Evolutionary conservation across 2,113 vertebrate species (phyloP).

Genomic region (Triplophysa dalaica): DNA sequence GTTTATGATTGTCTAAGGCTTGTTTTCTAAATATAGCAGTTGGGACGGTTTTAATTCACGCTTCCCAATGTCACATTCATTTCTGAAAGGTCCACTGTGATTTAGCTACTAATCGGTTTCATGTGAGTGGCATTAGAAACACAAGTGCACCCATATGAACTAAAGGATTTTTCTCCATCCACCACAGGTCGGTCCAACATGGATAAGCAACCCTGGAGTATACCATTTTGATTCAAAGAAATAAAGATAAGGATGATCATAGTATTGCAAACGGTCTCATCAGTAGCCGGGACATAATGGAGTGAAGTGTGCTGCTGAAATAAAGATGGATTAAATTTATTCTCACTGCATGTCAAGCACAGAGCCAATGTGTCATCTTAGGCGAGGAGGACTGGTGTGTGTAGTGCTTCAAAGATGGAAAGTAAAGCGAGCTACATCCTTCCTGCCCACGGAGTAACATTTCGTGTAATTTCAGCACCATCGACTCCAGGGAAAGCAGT

Average conservation of each 20-base stretch:
- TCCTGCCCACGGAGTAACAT: background rate
- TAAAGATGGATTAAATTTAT: background rate
- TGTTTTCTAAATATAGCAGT: background rate
- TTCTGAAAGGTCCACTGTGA: slow-evolving; percentile 30
- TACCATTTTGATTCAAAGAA: slow-evolving; percentile 4
- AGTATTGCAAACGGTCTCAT: background rate
- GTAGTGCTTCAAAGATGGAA: background rate
- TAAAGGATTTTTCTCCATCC: background rate
- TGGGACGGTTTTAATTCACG: slow-evolving; percentile 3
- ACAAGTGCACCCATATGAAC: slow-evolving; percentile 6
- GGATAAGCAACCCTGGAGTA: background rate
- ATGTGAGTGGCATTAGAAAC: slow-evolving; percentile 50
- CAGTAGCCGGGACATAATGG: background rate
- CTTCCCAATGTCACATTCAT: slow-evolving; percentile 22
- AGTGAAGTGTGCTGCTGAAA: background rate
- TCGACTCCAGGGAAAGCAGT: background rate
- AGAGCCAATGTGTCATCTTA: background rate
- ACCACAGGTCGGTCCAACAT: background rate
- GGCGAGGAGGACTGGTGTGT: background rate
- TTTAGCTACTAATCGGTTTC: slow-evolving; percentile 43
- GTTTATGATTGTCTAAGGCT: background rate
- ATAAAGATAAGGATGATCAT: background rate
- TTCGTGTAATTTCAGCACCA: slow-evolving; percentile 19
- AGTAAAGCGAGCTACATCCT: background rate
- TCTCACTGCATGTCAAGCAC: background rate